Percentiles rank a stretch among this genome's conserved stretches.
These are phyloP conservation scores for Drosophila tsacasi DNA, from an alignment of 1,140 invertebrate species.

Conservation along the genomic window DNA sequence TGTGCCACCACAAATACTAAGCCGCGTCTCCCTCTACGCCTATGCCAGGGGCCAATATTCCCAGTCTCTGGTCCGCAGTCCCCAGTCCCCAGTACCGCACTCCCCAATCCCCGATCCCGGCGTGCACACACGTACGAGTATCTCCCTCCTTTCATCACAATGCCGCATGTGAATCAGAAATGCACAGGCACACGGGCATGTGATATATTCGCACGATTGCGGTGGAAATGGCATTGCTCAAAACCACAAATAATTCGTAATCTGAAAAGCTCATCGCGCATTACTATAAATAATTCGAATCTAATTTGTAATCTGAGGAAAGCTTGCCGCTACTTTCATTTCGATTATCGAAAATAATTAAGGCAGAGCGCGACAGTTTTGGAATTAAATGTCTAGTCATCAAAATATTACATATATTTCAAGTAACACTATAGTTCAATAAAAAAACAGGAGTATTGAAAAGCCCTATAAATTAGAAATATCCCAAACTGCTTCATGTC, in stretches of 20 bases:
- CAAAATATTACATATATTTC: neutral
- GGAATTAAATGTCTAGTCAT: neutral
- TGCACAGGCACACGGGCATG: slow-evolving; percentile 1
- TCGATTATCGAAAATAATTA: slow-evolving; percentile 4
- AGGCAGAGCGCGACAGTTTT: neutral
- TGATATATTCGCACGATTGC: slow-evolving; percentile 20
- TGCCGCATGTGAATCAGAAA: slow-evolving; percentile 22
- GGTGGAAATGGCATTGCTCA: slow-evolving; percentile 19
- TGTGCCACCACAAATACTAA: neutral
- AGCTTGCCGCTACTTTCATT: slow-evolving; percentile 2
- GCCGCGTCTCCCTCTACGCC: neutral
- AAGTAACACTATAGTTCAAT: neutral
- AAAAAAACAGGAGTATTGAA: neutral
- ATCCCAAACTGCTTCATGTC: too few species aligned
- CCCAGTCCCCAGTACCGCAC: neutral
- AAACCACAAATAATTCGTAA: slow-evolving; percentile 19
- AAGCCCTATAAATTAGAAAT: neutral
- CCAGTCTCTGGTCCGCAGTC: neutral
- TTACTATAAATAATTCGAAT: slow-evolving; percentile 22
- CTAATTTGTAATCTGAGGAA: slow-evolving; percentile 18
- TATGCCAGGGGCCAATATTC: neutral
- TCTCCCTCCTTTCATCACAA: slow-evolving; percentile 7
- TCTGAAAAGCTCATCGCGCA: slow-evolving; percentile 19
- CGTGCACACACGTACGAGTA: neutral
- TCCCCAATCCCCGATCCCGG: neutral